Evolutionary conservation across 2,888 invertebrate species (phyloP), one percentile per base, ranked within the genome.

Genomic region (Itoplectis maculator): DNA sequence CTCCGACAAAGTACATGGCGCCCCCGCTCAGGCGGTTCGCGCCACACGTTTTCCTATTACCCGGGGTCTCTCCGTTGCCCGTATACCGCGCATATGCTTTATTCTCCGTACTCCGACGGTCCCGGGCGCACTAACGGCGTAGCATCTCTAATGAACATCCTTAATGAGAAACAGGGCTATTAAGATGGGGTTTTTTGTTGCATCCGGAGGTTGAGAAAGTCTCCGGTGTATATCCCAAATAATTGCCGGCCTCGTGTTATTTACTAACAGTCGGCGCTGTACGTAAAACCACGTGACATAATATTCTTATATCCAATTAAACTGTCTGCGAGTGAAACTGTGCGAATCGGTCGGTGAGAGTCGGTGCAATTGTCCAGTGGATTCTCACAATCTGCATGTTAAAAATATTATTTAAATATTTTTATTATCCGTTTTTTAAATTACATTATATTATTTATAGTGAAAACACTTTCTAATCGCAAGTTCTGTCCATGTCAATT

Each of bases 1-100:
- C 66, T 47, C 18, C 42, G 45, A 65, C 42, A 42, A 42, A 63
- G 15, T 35, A 59, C 35, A 63, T 45, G 45, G 20, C 65, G 45
- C 45, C 65, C 40, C 45, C 65, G 65, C 65, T 23, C 61, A 9
- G 18, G 35, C 37, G 9, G 23, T 23, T 20, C 20, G 42, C 13
- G 40, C 42, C 8, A 11, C 20, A 6, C 7, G 11, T 18, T n/a
- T 3, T 6, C 18, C 42, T 45, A 65, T 65, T 65, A 65, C 20
- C 65, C 11, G 40, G n/a, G 29, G 2, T 40, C 18, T 40, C 20
- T 9, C 18, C 20, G 40, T 63, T 9, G 29, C 29, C 5, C n/a
- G n/a, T n/a, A n/a, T n/a, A n/a, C 15, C 15, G 18, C 56, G 56
- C 56, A 13, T 35, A 7, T 40, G 11, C 20, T 40, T 61, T 37